Conservation (phyloP, 2,113 vertebrate genomes). For the Xerus inauris region DNA sequence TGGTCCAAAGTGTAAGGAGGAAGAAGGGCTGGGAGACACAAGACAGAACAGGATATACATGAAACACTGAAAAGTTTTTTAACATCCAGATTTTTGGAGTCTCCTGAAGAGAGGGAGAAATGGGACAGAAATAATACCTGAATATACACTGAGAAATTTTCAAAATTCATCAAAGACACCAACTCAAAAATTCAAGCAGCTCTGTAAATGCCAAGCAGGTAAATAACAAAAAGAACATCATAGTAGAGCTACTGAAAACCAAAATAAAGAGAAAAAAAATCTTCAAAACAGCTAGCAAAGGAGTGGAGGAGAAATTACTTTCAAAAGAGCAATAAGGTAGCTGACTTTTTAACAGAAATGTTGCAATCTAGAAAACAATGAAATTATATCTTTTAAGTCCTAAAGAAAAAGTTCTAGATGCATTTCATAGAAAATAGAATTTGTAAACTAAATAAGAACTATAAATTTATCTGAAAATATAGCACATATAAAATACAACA, state of each 20-base stretch:
- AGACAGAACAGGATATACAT: not conserved
- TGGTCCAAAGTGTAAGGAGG: not conserved
- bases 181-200: not conserved
- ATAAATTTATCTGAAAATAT: not conserved
- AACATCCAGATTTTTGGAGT: not conserved
- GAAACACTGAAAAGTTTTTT: not conserved
- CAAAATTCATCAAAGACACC: constrained; percentile 8
- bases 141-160: constrained; percentile 31
- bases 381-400: not conserved
- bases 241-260: not conserved
- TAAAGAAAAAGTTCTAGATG: not conserved
- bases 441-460: not conserved
- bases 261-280: not conserved
- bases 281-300: not conserved
- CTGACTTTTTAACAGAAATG: not conserved
- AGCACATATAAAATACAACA: not conserved
- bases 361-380: not conserved
- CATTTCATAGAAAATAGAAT: not conserved
- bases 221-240: constrained; percentile 4
- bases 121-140: not conserved
- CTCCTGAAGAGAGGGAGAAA: not conserved
- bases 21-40: not conserved
- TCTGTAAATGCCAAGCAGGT: not conserved
- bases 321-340: not conserved
- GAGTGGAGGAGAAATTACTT: not conserved